phyloP scores from a whole-genome alignment of 2,113 vertebrate genomes.

The Ginglymostoma cirratum region DNA sequence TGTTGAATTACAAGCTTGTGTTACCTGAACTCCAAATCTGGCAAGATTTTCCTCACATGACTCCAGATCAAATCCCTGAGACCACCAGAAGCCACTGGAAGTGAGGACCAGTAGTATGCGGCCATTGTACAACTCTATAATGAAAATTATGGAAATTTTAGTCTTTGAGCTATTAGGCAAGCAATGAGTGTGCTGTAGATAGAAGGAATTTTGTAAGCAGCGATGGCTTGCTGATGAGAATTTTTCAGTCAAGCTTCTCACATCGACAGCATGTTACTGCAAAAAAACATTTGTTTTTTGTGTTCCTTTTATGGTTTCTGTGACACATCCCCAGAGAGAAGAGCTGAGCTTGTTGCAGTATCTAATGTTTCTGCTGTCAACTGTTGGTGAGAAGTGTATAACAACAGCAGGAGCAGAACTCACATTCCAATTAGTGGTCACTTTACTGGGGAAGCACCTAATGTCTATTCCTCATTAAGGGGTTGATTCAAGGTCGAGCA shows the following conservation, averaged over 20 bases:
- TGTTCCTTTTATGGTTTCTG: background rate
- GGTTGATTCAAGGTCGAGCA: background rate
- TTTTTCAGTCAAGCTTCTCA: background rate
- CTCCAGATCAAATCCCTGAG: slow-evolving; percentile 4
- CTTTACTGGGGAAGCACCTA: background rate
- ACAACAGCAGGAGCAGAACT: background rate
- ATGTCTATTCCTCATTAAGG: background rate
- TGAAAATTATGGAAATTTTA: background rate
- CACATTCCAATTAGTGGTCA: background rate
- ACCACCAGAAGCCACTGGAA: slow-evolving; percentile 3
- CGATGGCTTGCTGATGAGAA: background rate
- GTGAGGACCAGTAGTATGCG: background rate
- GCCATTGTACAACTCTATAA: background rate
- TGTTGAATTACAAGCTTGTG: background rate
- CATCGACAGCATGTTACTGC: background rate
- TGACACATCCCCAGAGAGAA: background rate
- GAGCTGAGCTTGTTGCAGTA: background rate
- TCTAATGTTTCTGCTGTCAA: background rate
- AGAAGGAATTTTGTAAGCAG: background rate
- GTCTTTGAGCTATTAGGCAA: background rate
- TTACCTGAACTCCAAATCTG: slow-evolving; percentile 18
- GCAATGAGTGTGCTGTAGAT: background rate
- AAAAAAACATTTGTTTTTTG: background rate
- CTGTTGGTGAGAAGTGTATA: background rate
- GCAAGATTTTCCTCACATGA: background rate